Evolutionary conservation across 2,113 vertebrate genomes (phyloP), one percentile per base, ranked within the genome.

Genomic region (Nothobranchius furzeri): DNA sequence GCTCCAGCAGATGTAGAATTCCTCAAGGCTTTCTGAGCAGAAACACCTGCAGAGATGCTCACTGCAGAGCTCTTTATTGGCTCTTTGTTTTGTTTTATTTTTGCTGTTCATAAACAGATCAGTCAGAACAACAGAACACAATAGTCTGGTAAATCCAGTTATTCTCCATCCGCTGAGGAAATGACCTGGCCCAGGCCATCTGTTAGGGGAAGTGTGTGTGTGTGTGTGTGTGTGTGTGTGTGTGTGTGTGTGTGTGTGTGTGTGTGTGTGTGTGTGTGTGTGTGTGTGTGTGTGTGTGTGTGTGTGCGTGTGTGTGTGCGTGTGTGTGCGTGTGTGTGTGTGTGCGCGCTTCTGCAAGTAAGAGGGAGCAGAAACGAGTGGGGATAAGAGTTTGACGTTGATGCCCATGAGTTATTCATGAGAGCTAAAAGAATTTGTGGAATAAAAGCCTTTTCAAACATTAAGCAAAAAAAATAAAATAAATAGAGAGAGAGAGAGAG

Each of bases 71-170:
- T 63, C 53, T 67, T 81, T 73, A 87, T 83, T 76, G 76, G 75
- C 15, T 37, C 11, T 10, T 14, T 30, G 7, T 25, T 91, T 92
- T 20, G 20, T 1, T 20, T 20, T 20, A 20, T 20, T 84, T 84
- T 76, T 52, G 52, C 61, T 80, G 83, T 90, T 73, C 73, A 90
- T 93, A 93, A 93, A 92, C 90, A 93, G 84, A 90, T 91, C 86
- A 88, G 85, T 90, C 88, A 90, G 84, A 90, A 90, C 77, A 90
- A 87, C 88, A 91, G 90, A 90, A 86, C 89, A 90, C 77, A 89
- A 90, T 89, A 92, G 79, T 83, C 80, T 87, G 81, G 74, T 85
- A 93, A 94, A 96, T 92, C 89, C 91, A 92, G 90, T 95, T 94
- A 94, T 88, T 79, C 84, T 87, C 76, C 90, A 86, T 89, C 83